Evolutionary conservation across 2,888 invertebrate species (phyloP).

Genomic region (Hypomecis punctinalis): DNA sequence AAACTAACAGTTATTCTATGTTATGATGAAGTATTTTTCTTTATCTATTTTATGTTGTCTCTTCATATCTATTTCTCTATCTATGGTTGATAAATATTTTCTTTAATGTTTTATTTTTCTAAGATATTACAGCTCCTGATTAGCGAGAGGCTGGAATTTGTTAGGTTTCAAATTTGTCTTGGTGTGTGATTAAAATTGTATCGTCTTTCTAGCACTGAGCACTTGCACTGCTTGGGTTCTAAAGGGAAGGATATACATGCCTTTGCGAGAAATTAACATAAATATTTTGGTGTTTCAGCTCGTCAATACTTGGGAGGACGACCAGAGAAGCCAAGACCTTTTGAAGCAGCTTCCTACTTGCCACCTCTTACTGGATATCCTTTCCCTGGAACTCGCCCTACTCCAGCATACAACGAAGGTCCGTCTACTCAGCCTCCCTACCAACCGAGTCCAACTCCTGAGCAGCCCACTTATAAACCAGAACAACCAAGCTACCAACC

Average conservation of each 20-base stretch:
- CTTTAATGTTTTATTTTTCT: neutral
- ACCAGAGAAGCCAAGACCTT: conserved; percentile 89
- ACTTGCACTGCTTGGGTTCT: conserved; percentile 47
- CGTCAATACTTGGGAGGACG: conserved; percentile 88
- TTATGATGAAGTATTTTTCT: neutral
- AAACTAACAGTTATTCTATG: neutral
- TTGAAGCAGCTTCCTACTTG: conserved; percentile 77
- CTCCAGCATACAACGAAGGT: conserved; percentile 74
- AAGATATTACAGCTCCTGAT: conserved; percentile 2
- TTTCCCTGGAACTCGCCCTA: conserved; percentile 71
- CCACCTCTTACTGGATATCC: conserved; percentile 78
- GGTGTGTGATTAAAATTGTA: conserved; percentile 11
- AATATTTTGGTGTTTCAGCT: conserved; percentile 76
- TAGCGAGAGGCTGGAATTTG: conserved; percentile 3
- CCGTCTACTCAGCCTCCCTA: conserved; percentile 54
- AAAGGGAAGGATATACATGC: conserved; percentile 1
- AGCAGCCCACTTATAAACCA: conserved; percentile 47
- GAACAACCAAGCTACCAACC: conserved; percentile 35
- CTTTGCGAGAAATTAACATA: conserved; percentile 7
- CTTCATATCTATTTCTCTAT: neutral
- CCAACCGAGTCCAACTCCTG: conserved; percentile 49
- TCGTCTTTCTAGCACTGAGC: conserved; percentile 32
- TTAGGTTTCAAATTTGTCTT: conserved; percentile 1
- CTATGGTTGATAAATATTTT: neutral
- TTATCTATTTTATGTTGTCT: neutral